Base-by-base conservation (phyloP, 2,113 vertebrate species). In the Chauna torquata region DNA sequence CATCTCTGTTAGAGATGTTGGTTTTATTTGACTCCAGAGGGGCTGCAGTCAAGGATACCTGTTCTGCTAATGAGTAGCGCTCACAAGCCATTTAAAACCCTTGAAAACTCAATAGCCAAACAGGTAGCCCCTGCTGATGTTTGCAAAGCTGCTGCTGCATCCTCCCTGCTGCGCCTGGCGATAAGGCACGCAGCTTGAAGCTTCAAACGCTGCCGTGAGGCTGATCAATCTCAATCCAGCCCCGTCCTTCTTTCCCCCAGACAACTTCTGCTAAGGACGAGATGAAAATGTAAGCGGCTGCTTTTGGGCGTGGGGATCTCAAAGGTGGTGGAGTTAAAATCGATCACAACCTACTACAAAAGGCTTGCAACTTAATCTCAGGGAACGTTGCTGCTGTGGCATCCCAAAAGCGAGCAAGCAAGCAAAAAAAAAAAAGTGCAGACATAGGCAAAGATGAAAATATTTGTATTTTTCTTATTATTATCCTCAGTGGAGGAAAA, bases 151-250 rank as follows among this genome's bases (percentile, higher is more conserved):
- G 12, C 59, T 0, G 5, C 90, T 28, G 42, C 54, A 1, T 70
- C 85, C 45, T 94, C 45, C 91, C 84, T 54, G 54, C 96, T 93
- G 94, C 0, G 30, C 68, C 68, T 8, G 68, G 28, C 1, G 88
- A 93, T 95, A 94, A 96, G 80, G 80, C 92, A 71, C n/a, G n/a
- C 94, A 92, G 92, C 24, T 92, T 55, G 94, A 84, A 47, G 93
- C 82, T 68, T 88, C 88, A 93, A 84, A 96, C 95, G 88, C 79
- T 80, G 75, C 90, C 0, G 40, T 68, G 79, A 83, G 75, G 50
- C 62, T 83, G 88, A 96, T 96, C 96, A 71, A 59, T 96, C 82
- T 94, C 92, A 45, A 75, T 88, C 90, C 79, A 88, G 86, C 45
- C 28, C 42, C 0, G 4, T 45, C 76, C 68, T 55, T 11, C 76